Conservation (phyloP, 2,888 invertebrate species). For the Tanypteryx hageni region DNA sequence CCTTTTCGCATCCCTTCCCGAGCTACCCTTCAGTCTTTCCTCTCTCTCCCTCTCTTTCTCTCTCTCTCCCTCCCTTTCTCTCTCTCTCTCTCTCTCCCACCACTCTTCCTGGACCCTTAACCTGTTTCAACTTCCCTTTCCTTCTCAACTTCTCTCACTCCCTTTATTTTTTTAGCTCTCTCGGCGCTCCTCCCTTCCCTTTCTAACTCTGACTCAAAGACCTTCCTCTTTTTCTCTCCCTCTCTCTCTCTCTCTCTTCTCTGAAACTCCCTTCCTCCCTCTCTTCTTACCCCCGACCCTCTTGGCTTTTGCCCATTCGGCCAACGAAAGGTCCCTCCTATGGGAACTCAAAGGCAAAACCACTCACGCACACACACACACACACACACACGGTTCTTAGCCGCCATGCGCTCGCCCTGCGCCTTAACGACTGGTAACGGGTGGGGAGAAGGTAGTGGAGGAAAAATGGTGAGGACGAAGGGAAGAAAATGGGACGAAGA, state of each 20-base stretch:
- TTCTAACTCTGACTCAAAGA: not conserved
- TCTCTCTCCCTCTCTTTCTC: no score
- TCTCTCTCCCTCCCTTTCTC: no score
- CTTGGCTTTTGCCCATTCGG: not conserved
- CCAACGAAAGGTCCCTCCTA: no score
- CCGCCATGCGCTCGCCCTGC: not conserved
- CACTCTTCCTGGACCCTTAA: not conserved
- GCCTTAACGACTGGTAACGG: not conserved
- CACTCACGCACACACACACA: not conserved
- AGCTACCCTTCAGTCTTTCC: no score
- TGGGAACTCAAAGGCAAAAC: not conserved
- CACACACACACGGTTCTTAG: no score
- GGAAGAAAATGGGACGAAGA: not conserved
- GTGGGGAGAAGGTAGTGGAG: not conserved
- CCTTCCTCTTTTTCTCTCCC: not conserved
- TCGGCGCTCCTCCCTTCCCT: not conserved
- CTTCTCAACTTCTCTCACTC: not conserved
- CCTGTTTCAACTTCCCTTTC: not conserved
- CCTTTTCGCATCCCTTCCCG: no score
- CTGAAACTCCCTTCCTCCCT: not conserved
- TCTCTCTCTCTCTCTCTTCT: not conserved
- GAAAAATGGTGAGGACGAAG: not conserved
- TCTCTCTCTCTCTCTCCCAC: no score
- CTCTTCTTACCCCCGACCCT: not conserved
- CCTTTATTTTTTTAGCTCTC: not conserved